Percentiles rank a stretch among this genome's conserved stretches.
Evolutionary conservation across 1,140 invertebrate genomes (phyloP).

Genomic region (Sycophila sp.): DNA sequence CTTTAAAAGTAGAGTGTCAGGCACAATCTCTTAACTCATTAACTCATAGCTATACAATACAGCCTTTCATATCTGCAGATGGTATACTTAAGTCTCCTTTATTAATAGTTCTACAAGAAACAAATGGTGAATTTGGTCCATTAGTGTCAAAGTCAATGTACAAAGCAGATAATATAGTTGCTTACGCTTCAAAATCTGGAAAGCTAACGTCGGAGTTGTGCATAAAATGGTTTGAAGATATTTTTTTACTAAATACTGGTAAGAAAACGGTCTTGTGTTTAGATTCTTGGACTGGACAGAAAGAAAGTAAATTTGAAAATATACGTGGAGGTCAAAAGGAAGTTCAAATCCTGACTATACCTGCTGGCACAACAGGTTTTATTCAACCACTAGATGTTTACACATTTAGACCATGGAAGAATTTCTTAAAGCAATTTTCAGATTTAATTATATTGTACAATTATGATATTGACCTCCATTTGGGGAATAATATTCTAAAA

Average conservation of each 20-base stretch:
- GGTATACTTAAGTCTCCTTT: conserved; percentile 24
- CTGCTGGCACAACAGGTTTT: conserved; percentile 23
- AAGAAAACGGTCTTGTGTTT: too few relatives aligned
- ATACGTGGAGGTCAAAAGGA: conserved; percentile 5
- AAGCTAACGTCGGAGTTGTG: conserved; percentile 15
- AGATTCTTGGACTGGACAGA: too few relatives aligned
- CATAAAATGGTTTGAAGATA: too few relatives aligned
- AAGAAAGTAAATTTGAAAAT: too few relatives aligned
- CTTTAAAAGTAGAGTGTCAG: conserved; percentile 2
- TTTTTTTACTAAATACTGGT: too few relatives aligned
- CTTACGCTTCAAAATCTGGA: conserved; percentile 21
- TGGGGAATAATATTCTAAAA: conserved; percentile 33
- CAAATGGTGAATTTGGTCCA: conserved; percentile 35
- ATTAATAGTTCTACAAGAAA: conserved; percentile 37
- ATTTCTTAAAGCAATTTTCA: conserved; percentile 28
- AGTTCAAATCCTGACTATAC: conserved; percentile 28
- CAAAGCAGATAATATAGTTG: conserved; percentile 3
- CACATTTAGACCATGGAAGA: conserved; percentile 36
- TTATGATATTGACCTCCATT: conserved; percentile 15
- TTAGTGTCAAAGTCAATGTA: conserved; percentile 31
- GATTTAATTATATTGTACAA: conserved; percentile 22
- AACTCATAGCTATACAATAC: conserved; percentile 35
- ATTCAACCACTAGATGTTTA: conserved; percentile 39
- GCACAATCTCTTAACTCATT: conserved; percentile 4
- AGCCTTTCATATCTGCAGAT: conserved; percentile 24